A percentile compares a stretch with the other conserved stretches of the same genome.
phyloP scores from a whole-genome alignment of 2,797 vertebrate genomes.

The Margarornis squamiger region DNA sequence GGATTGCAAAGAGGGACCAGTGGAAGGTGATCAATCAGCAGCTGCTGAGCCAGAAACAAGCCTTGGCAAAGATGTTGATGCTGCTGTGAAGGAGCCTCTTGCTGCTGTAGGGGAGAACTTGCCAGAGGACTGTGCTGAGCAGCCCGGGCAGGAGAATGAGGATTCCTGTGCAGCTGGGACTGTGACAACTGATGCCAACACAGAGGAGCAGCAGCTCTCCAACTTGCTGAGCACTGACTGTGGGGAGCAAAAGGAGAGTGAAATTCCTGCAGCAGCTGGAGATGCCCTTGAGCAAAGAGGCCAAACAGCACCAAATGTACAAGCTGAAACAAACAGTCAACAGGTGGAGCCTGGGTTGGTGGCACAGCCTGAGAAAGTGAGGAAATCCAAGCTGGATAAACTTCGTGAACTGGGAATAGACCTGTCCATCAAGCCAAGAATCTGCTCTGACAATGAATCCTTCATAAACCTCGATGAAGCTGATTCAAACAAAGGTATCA shows the following conservation, averaged over 20 bases:
- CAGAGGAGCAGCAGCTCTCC: neutral
- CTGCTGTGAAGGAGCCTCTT: neutral
- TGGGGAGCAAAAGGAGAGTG: neutral
- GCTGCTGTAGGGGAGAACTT: neutral
- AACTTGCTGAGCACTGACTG: neutral
- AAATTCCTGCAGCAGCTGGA: neutral
- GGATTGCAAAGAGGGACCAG: neutral
- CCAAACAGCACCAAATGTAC: neutral
- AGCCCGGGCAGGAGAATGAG: neutral
- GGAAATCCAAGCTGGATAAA: constrained; percentile 82
- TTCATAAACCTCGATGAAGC: constrained; percentile 89
- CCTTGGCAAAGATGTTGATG: neutral
- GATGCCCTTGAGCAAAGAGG: neutral
- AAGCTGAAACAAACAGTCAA: neutral
- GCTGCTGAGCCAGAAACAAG: neutral
- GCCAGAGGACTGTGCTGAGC: neutral
- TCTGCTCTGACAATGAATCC: constrained; percentile 82
- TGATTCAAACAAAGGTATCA: constrained; percentile 82
- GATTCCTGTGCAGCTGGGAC: too few relatives aligned
- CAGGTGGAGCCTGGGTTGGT: neutral
- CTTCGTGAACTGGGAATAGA: constrained; percentile 89
- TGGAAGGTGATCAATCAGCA: neutral
- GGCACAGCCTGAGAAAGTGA: constrained; percentile 68
- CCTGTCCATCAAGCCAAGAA: constrained; percentile 84
- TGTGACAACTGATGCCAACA: neutral